Percentiles rank a stretch among this genome's conserved stretches.
Conservation (phyloP, 2,113 vertebrate genomes). For the Hiodon tergisus region DNA sequence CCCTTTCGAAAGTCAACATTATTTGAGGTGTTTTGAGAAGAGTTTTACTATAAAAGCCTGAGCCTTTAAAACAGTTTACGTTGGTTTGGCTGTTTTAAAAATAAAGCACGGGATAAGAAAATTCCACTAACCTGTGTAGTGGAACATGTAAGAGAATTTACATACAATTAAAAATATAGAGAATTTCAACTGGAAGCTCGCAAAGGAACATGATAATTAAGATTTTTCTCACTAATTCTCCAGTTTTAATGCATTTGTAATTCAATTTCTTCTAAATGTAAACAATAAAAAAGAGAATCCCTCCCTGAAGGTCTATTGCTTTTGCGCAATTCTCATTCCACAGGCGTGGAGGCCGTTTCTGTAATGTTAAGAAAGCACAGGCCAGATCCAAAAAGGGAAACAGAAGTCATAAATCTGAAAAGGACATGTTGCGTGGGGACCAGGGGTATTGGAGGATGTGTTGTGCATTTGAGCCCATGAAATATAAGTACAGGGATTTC, state of each 20-base stretch:
- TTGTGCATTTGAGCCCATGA: neutral
- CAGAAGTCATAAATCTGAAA: neutral
- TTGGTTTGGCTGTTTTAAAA: neutral
- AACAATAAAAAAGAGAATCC: neutral
- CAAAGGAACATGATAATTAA: too few relatives aligned
- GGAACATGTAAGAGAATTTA: too few relatives aligned
- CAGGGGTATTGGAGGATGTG: neutral
- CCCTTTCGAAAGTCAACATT: constrained; percentile 19
- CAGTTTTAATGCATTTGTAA: too few relatives aligned
- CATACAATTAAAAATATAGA: too few relatives aligned
- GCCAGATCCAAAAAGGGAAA: neutral
- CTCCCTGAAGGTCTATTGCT: neutral
- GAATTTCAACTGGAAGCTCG: too few relatives aligned
- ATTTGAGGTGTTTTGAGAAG: neutral
- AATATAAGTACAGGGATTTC: neutral
- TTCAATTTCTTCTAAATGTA: too few relatives aligned
- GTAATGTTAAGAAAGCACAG: neutral
- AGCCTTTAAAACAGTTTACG: neutral
- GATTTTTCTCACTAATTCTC: too few relatives aligned
- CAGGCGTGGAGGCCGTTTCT: neutral
- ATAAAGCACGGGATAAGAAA: neutral
- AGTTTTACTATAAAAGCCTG: neutral
- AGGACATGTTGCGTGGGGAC: neutral
- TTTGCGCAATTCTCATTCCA: neutral
- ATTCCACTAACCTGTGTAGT: neutral